Conservation (phyloP, 1,140 invertebrate genomes). For the Ceratoteleas bidentatus region DNA sequence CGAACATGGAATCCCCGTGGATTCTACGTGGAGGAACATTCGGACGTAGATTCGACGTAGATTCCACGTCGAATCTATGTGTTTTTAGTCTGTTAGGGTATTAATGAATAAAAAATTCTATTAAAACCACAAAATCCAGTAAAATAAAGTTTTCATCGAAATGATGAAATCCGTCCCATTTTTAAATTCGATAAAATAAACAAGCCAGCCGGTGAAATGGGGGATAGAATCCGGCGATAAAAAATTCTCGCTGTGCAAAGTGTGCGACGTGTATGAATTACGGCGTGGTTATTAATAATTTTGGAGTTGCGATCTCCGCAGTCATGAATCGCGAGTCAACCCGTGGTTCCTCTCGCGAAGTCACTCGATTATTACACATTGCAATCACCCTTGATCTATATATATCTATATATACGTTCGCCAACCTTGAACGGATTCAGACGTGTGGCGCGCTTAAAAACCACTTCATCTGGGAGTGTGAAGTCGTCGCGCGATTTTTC, state of each 20-base stretch:
- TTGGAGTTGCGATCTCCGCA: constrained; percentile 18
- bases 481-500: constrained; percentile 19
- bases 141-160: too few relatives aligned
- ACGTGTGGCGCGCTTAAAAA: constrained; percentile 45
- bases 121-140: too few relatives aligned
- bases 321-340: constrained; percentile 46
- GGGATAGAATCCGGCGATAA: background rate
- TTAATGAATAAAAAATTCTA: too few relatives aligned
- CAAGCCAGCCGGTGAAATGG: constrained; percentile 1
- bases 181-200: too few relatives aligned
- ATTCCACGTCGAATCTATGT: too few relatives aligned
- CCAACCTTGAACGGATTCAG: constrained; percentile 56
- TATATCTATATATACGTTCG: constrained; percentile 49
- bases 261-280: constrained; percentile 23
- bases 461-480: constrained; percentile 42
- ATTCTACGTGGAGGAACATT: too few relatives aligned
- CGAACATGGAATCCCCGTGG: too few relatives aligned
- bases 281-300: constrained; percentile 41
- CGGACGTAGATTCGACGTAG: too few relatives aligned
- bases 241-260: constrained; percentile 18
- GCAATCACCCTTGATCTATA: constrained; percentile 60
- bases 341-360: constrained; percentile 48
- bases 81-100: too few relatives aligned
- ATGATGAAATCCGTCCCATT: too few relatives aligned
- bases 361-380: constrained; percentile 49